These are phyloP conservation scores for Tursiops truncatus DNA, from an alignment of 2,113 vertebrate species.

Conservation along the genomic window DNA sequence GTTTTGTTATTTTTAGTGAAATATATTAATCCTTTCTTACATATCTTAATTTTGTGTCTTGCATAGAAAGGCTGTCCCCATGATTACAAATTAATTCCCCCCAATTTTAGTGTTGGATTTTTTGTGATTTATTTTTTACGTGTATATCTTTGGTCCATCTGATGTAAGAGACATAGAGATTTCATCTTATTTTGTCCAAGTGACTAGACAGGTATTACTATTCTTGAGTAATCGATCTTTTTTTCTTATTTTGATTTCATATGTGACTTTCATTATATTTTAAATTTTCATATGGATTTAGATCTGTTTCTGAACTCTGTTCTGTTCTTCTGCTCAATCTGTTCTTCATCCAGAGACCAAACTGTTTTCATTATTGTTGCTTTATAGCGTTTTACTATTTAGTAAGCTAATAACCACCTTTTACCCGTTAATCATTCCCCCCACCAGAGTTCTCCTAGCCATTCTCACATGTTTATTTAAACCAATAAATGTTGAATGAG, in stretches of 20 bases:
- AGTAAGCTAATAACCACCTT: neutral
- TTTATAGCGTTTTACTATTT: neutral
- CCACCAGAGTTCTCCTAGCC: neutral
- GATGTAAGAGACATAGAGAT: neutral
- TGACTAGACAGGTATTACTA: neutral
- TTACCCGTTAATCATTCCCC: neutral
- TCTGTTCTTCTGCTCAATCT: neutral
- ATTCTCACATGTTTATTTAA: neutral
- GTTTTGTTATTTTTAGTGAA: neutral
- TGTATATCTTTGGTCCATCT: neutral
- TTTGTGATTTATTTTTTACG: neutral
- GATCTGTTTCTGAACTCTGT: neutral
- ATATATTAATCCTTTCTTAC: neutral
- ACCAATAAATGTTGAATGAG: neutral
- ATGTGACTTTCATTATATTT: neutral
- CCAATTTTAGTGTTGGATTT: neutral
- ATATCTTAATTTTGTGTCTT: neutral
- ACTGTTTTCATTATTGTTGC: neutral
- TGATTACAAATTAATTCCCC: constrained; percentile 4
- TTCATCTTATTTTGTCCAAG: neutral
- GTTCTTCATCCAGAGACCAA: neutral
- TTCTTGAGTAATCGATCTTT: neutral
- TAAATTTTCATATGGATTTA: neutral
- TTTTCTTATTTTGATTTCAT: neutral
- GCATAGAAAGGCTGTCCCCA: neutral